phyloP scores from a whole-genome alignment of 1,140 invertebrate species.

The Brevipalpus yothersi region DNA sequence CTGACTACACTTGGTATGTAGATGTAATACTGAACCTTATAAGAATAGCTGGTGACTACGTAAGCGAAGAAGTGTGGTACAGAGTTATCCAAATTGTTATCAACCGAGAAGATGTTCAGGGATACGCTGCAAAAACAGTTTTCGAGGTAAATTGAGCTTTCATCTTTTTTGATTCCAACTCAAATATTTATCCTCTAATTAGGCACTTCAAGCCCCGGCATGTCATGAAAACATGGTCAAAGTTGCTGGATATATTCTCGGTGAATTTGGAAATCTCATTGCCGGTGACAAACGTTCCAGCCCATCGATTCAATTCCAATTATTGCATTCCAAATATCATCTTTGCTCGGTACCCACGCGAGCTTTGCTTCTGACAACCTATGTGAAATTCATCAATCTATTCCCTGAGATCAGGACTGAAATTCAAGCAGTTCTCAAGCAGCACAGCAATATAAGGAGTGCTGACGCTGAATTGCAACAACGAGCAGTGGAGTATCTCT shows the following conservation, averaged over 20 bases:
- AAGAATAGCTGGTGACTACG: constrained; percentile 97
- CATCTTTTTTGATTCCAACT: background rate
- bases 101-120: constrained; percentile 94
- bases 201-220: constrained; percentile 84
- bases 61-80: constrained; percentile 87
- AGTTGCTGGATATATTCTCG: constrained; percentile 96
- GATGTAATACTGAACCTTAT: constrained; percentile 99
- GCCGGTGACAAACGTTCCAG: constrained; percentile 89
- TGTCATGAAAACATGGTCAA: constrained; percentile 99
- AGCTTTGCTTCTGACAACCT: constrained; percentile 84
- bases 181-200: constrained; percentile 7
- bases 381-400: constrained; percentile 97
- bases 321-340: constrained; percentile 95
- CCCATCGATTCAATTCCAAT: constrained; percentile 79
- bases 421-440: constrained; percentile 80
- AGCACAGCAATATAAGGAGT: constrained; percentile 84
- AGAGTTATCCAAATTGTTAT: constrained; percentile 99
- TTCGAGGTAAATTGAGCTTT: constrained; percentile 41
- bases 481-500: constrained; percentile 89
- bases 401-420: constrained; percentile 93
- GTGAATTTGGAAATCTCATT: constrained; percentile 98
- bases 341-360: constrained; percentile 87
- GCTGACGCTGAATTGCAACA: constrained; percentile 97
- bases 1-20: constrained; percentile 96
- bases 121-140: constrained; percentile 97